Base-by-base conservation (phyloP, 2,888 invertebrate genomes). In the Thereva unica region DNA sequence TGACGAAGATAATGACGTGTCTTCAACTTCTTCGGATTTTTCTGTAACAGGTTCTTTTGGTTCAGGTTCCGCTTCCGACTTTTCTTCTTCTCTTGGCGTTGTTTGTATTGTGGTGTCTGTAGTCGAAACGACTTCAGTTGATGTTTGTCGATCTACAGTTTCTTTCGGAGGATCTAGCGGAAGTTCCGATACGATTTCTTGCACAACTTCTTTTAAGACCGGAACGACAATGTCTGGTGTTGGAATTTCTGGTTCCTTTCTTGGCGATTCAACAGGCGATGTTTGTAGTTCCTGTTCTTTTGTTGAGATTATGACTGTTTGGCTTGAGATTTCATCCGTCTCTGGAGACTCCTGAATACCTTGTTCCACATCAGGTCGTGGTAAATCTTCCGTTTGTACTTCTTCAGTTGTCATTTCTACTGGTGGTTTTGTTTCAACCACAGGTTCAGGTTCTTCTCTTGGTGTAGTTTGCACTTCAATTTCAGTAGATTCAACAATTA, bases 361-460 rank as follows among this genome's bases (percentile, higher is more conserved):
- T 42, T 73, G 74, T 71, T 82, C 79, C 35, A 73, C 74, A 56
- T 78, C 74, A 6, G 57, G 7, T 34, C 40, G 52, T 8, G 35
- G 12, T 0, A 63, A 9, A 50, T 69, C 61, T 67, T 84, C 82
- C 3, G 83, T 82, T 74, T 85, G 85, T 8, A 83, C 81, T 67
- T 82, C 70, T 77, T 81, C 67, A 79, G 84, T 76, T 80, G 83
- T 66, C 79, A 82, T 69, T 79, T 80, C 44, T 76, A 81, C 74
- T 82, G 42, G 45, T 4, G 63, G 54, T 41, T n/a, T 41, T 12
- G 23, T 23, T 23, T 23, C 23, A 23, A 38, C 50, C 4, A 12
- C 12, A 52, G 10, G 23, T 73, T 45, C 78, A 23, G 23, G 23
- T 66, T 71, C 72, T 34, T 67, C 67, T 8, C 73, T 65, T 1